phyloP scores from a whole-genome alignment of 2,888 invertebrate genomes.

The Dicyrtomina minuta region DNA sequence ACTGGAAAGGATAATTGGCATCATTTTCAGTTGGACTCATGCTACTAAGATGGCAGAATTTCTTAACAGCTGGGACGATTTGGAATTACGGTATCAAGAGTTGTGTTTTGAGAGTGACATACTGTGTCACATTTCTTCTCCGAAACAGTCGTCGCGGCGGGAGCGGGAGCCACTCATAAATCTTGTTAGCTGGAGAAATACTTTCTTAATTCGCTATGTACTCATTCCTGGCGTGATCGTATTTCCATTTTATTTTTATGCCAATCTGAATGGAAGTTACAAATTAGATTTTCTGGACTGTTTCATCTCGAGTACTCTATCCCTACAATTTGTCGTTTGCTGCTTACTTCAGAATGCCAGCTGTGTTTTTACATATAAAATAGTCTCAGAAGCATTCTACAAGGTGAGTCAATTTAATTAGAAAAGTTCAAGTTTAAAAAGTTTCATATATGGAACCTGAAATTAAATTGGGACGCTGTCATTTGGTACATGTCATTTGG shows the following conservation, averaged over 20 bases:
- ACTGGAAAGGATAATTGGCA: not conserved
- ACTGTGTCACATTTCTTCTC: not conserved
- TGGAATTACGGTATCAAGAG: not conserved
- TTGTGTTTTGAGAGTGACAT: not conserved
- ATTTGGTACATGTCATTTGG: too few relatives aligned
- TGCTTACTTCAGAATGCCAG: not conserved
- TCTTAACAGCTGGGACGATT: constrained; percentile 4
- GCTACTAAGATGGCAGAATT: constrained; percentile 1
- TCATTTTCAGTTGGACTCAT: not conserved
- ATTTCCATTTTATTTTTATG: constrained; percentile 10
- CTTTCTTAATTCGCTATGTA: not conserved
- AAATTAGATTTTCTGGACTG: not conserved
- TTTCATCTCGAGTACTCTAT: not conserved
- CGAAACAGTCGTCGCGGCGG: too few relatives aligned
- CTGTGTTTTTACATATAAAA: not conserved
- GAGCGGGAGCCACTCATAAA: not conserved
- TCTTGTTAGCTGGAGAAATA: constrained; percentile 8
- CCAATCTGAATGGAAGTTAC: not conserved
- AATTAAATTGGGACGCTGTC: too few relatives aligned
- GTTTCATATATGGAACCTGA: too few relatives aligned
- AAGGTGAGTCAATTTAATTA: not conserved
- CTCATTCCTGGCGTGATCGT: not conserved
- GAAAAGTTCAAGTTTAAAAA: not conserved
- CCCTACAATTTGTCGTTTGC: constrained; percentile 5
- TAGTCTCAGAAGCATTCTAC: constrained; percentile 3